Percentiles rank a stretch among this genome's conserved stretches.
Evolutionary conservation across 2,113 vertebrate genomes (phyloP).

Genomic region (Sylvietta virens): DNA sequence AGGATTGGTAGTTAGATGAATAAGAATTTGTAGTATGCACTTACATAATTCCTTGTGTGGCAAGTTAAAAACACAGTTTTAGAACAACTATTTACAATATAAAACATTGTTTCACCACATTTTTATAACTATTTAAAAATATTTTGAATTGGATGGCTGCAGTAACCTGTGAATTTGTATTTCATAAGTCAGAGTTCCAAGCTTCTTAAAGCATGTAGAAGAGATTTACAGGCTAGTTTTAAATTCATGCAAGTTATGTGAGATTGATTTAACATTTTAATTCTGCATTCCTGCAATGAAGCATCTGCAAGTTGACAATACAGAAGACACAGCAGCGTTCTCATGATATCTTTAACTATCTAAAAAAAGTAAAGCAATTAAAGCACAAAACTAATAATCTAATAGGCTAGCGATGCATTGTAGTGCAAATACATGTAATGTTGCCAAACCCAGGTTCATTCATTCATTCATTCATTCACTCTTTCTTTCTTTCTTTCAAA

Average conservation of each 20-base stretch:
- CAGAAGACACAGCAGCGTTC: conserved; percentile 74
- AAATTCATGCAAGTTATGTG: conserved; percentile 79
- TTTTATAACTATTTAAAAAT: conserved; percentile 21
- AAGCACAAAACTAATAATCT: conserved; percentile 89
- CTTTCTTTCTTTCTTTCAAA: conserved; percentile 81
- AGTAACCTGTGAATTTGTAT: conserved; percentile 11
- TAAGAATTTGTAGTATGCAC: conserved; percentile 11
- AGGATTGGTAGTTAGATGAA: not conserved
- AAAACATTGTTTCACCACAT: conserved; percentile 7
- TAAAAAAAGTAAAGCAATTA: conserved; percentile 83
- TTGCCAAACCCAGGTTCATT: conserved; percentile 83
- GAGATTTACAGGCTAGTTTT: conserved; percentile 76
- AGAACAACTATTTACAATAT: conserved; percentile 10
- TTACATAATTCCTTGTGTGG: conserved; percentile 20
- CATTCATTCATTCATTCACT: conserved; percentile 87
- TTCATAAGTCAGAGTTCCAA: conserved; percentile 67
- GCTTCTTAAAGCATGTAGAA: conserved; percentile 67
- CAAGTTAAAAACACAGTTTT: conserved; percentile 42
- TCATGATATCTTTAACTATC: conserved; percentile 72
- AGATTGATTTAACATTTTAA: conserved; percentile 75
- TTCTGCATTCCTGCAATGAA: conserved; percentile 78
- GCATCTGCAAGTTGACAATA: conserved; percentile 99
- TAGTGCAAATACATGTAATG: conserved; percentile 91
- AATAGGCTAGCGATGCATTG: conserved; percentile 87
- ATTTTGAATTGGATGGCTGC: not conserved